Percentiles rank a stretch among this genome's conserved stretches.
phyloP scores from a whole-genome alignment of 2,888 invertebrate genomes.

The Tetranychus piercei region DNA sequence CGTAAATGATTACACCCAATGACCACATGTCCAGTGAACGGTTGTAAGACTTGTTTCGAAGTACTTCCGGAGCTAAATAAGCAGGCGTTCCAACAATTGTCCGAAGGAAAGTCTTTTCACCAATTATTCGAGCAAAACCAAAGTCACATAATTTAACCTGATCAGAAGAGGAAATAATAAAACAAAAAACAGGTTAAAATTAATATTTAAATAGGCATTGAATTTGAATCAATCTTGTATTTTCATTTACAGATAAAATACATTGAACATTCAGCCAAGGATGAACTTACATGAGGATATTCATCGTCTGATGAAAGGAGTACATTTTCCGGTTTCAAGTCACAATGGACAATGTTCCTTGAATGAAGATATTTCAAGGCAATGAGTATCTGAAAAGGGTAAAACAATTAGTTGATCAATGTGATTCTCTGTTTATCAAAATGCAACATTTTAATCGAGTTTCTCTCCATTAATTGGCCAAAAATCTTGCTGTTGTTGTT shows the following conservation, averaged over 20 bases:
- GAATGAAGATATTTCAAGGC: slow-evolving; percentile 92
- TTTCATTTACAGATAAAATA: not conserved
- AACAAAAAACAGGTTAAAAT: not conserved
- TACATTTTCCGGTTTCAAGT: slow-evolving; percentile 93
- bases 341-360: slow-evolving; percentile 96
- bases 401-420: no score
- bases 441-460: not conserved
- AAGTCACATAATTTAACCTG: slow-evolving; percentile 84
- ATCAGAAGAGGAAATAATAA: not conserved
- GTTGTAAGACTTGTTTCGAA: slow-evolving; percentile 96
- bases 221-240: not conserved
- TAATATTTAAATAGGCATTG: not conserved
- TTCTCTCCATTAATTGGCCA: no score
- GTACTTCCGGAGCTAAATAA: slow-evolving; percentile 90
- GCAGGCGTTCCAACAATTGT: slow-evolving; percentile 98
- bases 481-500: no score
- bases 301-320: slow-evolving; percentile 78
- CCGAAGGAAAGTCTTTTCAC: slow-evolving; percentile 87
- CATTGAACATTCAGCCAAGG: not conserved
- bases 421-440: slow-evolving; percentile 25
- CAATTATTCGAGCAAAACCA: slow-evolving; percentile 96
- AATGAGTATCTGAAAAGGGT: slow-evolving; percentile 53
- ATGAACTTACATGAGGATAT: slow-evolving; percentile 63
- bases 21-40: slow-evolving; percentile 99
- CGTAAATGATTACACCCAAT: slow-evolving; percentile 95